Conservation (phyloP, 2,888 invertebrate species). For the Bruchidius siliquastri region DNA sequence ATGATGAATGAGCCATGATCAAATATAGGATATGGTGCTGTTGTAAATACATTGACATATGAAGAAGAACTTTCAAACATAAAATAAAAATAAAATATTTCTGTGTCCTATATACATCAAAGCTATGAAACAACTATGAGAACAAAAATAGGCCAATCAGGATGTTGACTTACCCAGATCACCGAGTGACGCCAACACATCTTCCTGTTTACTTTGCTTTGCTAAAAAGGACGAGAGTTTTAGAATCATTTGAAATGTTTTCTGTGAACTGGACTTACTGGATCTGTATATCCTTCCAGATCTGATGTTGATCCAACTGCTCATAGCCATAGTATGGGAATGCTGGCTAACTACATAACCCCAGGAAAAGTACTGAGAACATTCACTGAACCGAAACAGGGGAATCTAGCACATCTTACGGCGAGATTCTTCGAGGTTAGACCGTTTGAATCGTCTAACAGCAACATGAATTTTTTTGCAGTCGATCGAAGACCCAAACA, state of each 20-base stretch:
- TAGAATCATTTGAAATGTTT: neutral
- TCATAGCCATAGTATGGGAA: neutral
- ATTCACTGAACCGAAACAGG: neutral
- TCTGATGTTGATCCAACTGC: neutral
- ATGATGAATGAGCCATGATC: neutral
- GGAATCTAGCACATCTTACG: neutral
- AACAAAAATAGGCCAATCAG: conserved; percentile 6
- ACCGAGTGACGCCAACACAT: conserved; percentile 37
- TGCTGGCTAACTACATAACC: neutral
- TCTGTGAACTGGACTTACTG: neutral
- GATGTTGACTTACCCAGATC: conserved; percentile 28
- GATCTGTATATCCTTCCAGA: neutral
- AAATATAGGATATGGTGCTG: neutral
- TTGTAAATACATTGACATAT: neutral
- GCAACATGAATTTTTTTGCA: neutral
- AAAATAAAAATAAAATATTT: neutral
- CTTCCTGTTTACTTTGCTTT: conserved; percentile 47
- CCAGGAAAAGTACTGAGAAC: neutral
- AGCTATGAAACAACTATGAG: neutral
- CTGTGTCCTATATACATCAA: neutral
- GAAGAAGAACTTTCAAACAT: neutral
- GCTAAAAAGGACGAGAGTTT: conserved; percentile 42
- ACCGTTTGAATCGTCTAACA: neutral
- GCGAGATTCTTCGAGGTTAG: neutral
- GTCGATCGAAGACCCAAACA: neutral